A percentile compares a stretch with the other conserved stretches of the same genome.
These are phyloP conservation scores for Xylocopa sonorina DNA, from an alignment of 1,140 invertebrate species.

Conservation along the genomic window DNA sequence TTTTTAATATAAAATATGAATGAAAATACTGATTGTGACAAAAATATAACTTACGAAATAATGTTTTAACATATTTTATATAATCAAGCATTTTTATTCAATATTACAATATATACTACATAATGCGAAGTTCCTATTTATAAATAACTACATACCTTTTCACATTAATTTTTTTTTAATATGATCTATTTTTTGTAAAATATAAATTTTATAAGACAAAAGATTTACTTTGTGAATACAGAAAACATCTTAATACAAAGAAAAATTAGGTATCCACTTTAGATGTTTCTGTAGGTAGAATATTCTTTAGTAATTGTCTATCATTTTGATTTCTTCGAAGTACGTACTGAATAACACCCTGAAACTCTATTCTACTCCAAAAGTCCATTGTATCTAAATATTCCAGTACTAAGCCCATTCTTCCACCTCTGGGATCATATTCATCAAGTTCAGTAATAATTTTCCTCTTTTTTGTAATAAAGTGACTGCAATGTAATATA, in stretches of 20 bases:
- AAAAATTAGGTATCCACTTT: neutral
- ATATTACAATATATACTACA: neutral
- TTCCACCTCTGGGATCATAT: neutral
- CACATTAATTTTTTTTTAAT: neutral
- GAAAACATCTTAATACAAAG: neutral
- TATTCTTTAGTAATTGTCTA: too few relatives aligned
- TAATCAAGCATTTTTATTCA: conserved; percentile 10
- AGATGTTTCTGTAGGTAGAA: too few relatives aligned
- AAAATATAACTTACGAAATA: conserved; percentile 30
- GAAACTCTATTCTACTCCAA: neutral
- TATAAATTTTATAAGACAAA: neutral
- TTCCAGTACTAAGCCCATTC: neutral
- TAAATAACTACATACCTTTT: conserved; percentile 4
- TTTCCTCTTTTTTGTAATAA: rapidly evolving
- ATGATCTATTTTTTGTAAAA: neutral
- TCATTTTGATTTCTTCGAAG: neutral
- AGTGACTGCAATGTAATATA: conserved; percentile 4
- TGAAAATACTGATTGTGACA: neutral
- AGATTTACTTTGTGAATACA: neutral
- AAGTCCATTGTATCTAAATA: rapidly evolving
- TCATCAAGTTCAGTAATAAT: conserved; percentile 11
- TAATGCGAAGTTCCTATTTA: neutral
- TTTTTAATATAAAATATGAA: conserved; percentile 10
- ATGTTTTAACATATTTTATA: neutral
- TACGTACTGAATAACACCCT: neutral